Percentiles rank a stretch among this genome's conserved stretches.
phyloP scores from a whole-genome alignment of 2,797 vertebrate species.

The Chelonia mydas region DNA sequence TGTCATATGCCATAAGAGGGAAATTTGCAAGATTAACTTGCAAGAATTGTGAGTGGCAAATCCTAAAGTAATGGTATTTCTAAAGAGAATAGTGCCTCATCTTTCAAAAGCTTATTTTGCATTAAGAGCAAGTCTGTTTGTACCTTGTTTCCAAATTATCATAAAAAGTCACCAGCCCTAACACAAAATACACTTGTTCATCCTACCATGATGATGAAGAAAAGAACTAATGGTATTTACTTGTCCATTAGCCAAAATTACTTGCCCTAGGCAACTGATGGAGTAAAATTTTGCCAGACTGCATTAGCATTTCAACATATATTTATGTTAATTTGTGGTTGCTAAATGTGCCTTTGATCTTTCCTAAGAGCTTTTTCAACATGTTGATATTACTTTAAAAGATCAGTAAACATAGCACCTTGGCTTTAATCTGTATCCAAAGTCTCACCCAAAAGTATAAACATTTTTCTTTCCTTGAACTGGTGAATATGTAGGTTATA shows the following conservation, averaged over 20 bases:
- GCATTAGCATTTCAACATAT: slow-evolving; percentile 57
- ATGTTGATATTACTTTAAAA: slow-evolving; percentile 64
- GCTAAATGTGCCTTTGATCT: slow-evolving; percentile 60
- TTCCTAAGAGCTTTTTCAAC: slow-evolving; percentile 69
- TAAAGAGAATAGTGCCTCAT: background rate
- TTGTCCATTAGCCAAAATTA: slow-evolving; percentile 59
- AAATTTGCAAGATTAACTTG: slow-evolving; percentile 41
- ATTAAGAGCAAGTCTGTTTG: background rate
- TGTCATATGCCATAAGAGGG: slow-evolving; percentile 53
- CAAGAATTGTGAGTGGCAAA: background rate
- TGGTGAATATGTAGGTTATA: background rate
- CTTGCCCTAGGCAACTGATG: slow-evolving; percentile 31
- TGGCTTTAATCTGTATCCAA: slow-evolving; percentile 68
- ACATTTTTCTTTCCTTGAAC: slow-evolving; percentile 56
- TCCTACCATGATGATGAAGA: slow-evolving; percentile 60
- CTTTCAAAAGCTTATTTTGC: slow-evolving; percentile 34
- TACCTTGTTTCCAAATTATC: slow-evolving; percentile 48
- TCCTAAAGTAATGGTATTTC: background rate
- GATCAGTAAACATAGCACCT: slow-evolving; percentile 56
- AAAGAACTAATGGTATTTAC: slow-evolving; percentile 48
- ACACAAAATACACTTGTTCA: background rate
- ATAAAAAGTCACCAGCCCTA: slow-evolving; percentile 33
- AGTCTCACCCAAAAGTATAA: slow-evolving; percentile 44
- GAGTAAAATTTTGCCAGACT: slow-evolving; percentile 49
- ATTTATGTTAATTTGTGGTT: slow-evolving; percentile 72